Base-by-base conservation (phyloP, 2,797 vertebrate species). In the Orestias chungarensis region DNA sequence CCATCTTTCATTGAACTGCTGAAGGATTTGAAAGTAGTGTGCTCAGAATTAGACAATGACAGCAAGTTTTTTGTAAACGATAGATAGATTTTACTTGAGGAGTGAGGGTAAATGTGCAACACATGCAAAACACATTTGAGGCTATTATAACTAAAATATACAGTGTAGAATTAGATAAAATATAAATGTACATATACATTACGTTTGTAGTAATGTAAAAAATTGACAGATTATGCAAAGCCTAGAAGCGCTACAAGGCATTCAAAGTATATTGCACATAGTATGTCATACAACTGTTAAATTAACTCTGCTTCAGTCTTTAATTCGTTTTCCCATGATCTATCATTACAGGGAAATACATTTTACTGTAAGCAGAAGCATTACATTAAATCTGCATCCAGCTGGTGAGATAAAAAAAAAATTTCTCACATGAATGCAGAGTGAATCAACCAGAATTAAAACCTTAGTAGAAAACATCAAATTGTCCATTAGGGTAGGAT, bases 1-100 rank as follows among this genome's bases (percentile, higher is more conserved):
- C 71, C 66, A 90, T 82, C 77, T 76, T 75, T 77, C 78, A 77
- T 25, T 40, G 73, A 76, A 78, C 64, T 74, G 74, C 79, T 25
- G 57, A 82, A 57, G 23, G 4, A 62, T 79, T 78, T 67, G 43
- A 66, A 76, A 47, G 71, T 2, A 81, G 54, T 80, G 72, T 77
- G 66, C 40, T 85, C 42, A 65, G 68, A n/a, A n/a, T n/a, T n/a
- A n/a, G n/a, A n/a, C n/a, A n/a, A n/a, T n/a, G n/a, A n/a, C n/a
- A n/a, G n/a, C n/a, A n/a, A n/a, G n/a, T n/a, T n/a, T n/a, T n/a
- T n/a, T n/a, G n/a, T n/a, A n/a, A n/a, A n/a, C n/a, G n/a, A n/a
- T n/a, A n/a, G n/a, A n/a, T n/a, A n/a, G n/a, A n/a, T n/a, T n/a
- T n/a, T n/a, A n/a, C n/a, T n/a, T n/a, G n/a, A n/a, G n/a, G n/a